Percentiles rank a stretch among this genome's conserved stretches.
Conservation (phyloP, 2,888 invertebrate species). For the Andrena flavipes region DNA sequence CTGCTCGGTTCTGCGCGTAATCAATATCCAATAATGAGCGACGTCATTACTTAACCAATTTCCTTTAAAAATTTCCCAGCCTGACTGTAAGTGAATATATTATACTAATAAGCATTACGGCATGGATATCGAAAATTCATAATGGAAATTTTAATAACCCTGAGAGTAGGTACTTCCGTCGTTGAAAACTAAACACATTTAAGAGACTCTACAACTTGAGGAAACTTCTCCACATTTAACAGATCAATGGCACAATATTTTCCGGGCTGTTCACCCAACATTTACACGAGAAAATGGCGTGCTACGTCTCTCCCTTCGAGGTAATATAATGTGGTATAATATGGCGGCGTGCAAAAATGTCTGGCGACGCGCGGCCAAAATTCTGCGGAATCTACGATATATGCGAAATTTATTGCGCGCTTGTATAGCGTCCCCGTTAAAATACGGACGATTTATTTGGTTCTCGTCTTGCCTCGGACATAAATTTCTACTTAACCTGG, state of each 20-base stretch:
- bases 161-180: not conserved
- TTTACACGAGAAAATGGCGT: not conserved
- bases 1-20: conserved; percentile 9
- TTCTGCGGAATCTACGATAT: conserved; percentile 41
- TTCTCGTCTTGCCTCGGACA: conserved; percentile 53
- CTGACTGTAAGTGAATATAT: conserved; percentile 6
- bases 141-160: conserved; percentile 8
- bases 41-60: conserved; percentile 8
- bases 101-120: conserved; percentile 1
- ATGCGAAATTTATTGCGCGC: conserved; percentile 47
- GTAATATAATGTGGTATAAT: not conserved
- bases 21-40: conserved; percentile 21
- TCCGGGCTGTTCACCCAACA: not conserved
- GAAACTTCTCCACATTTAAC: not conserved
- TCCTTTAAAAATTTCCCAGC: conserved; percentile 19
- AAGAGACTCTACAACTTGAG: no score
- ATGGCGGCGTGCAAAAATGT: conserved; percentile 7
- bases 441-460: conserved; percentile 58
- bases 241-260: not conserved
- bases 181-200: not conserved
- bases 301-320: not conserved
- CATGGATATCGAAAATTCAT: not conserved
- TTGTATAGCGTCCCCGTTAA: conserved; percentile 25
- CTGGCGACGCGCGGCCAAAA: conserved; percentile 22
- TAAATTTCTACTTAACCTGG: conserved; percentile 63